Conservation (phyloP, 2,113 vertebrate genomes). For the Poeciliopsis retropinna region DNA sequence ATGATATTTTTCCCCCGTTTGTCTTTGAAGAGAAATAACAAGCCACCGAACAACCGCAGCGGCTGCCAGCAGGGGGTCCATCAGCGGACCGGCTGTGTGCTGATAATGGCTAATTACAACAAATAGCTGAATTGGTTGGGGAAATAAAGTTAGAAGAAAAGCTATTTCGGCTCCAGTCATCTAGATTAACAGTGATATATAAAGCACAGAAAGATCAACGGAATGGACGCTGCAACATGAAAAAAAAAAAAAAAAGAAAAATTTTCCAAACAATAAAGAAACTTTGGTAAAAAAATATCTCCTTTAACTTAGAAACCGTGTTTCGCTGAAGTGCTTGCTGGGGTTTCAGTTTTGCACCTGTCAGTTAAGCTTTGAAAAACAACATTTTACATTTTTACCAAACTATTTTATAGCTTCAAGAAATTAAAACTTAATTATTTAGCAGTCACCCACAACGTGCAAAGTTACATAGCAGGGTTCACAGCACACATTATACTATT, state of each 20-base stretch:
- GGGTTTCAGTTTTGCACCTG: too few species aligned
- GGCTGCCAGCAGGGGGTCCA: slow-evolving; percentile 39
- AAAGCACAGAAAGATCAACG: background rate
- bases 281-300: too few species aligned
- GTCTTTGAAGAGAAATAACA: slow-evolving; percentile 16
- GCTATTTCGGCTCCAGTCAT: background rate
- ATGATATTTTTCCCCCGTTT: background rate
- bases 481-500: too few species aligned
- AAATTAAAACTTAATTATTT: too few species aligned
- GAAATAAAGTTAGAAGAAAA: background rate
- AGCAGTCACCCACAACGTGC: too few species aligned
- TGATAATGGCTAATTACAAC: slow-evolving; percentile 46
- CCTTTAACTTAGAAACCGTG: too few species aligned
- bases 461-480: too few species aligned
- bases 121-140: background rate
- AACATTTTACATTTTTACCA: too few species aligned
- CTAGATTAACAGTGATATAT: background rate
- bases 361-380: too few species aligned
- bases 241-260: background rate
- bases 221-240: background rate
- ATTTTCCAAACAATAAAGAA: too few species aligned
- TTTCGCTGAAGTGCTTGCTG: too few species aligned
- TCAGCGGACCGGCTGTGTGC: slow-evolving; percentile 18
- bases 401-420: too few species aligned
- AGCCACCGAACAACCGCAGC: slow-evolving; percentile 42